These are phyloP conservation scores for Siphonodentalium dalli DNA, from an alignment of 2,888 invertebrate genomes.

Conservation along the genomic window DNA sequence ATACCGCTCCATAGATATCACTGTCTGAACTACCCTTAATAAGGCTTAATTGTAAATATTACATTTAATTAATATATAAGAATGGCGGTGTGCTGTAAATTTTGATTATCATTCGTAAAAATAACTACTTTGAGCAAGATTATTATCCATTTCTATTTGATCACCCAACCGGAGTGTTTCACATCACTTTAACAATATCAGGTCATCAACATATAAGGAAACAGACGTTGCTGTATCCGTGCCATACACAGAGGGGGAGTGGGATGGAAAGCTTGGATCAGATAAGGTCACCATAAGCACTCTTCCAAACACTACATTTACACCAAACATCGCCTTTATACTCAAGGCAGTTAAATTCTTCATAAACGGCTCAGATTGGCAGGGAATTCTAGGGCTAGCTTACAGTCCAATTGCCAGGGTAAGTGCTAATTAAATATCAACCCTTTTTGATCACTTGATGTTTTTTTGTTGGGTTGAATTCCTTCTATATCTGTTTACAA, in stretches of 20 bases:
- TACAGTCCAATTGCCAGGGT: conserved; percentile 65
- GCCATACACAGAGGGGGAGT: conserved; percentile 72
- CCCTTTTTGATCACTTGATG: neutral
- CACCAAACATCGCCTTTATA: conserved; percentile 70
- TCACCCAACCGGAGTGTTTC: too few species aligned
- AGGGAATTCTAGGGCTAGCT: conserved; percentile 72
- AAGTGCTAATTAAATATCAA: too few species aligned
- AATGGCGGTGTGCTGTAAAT: too few species aligned
- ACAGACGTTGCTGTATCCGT: conserved; percentile 55
- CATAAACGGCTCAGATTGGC: conserved; percentile 72
- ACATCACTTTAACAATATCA: conserved; percentile 33
- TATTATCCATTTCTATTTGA: neutral
- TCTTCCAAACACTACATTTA: conserved; percentile 65
- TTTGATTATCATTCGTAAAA: neutral
- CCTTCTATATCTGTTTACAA: too few species aligned
- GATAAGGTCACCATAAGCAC: conserved; percentile 67
- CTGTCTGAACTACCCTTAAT: too few species aligned
- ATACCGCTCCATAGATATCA: too few species aligned
- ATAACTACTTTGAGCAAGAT: neutral
- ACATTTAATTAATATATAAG: too few species aligned
- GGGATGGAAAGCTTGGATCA: conserved; percentile 68
- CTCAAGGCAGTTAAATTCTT: conserved; percentile 71
- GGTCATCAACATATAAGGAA: conserved; percentile 65
- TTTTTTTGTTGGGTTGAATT: neutral
- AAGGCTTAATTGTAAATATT: too few species aligned